Evolutionary conservation across 2,888 invertebrate species (phyloP).

Genomic region (Tanytarsus gracilentus): DNA sequence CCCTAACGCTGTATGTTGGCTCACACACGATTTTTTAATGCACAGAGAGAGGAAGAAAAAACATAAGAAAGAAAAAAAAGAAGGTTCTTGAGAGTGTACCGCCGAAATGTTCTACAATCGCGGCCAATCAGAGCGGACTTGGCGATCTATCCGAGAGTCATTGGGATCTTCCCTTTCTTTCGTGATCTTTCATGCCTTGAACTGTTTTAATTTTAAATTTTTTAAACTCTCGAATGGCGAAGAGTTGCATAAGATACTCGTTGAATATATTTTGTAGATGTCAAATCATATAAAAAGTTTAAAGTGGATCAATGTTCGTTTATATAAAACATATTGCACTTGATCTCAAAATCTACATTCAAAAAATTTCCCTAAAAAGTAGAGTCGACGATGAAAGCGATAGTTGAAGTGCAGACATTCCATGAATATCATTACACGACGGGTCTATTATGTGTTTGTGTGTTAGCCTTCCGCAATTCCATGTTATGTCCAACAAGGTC

Average conservation of each 20-base stretch:
- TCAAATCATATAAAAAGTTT: too few species aligned
- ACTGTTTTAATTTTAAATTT: too few species aligned
- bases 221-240: too few species aligned
- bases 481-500: constrained; percentile 27
- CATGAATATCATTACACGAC: constrained; percentile 20
- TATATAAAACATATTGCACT: too few species aligned
- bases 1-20: neutral
- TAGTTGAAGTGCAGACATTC: constrained; percentile 18
- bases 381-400: neutral
- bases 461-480: constrained; percentile 27
- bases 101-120: neutral
- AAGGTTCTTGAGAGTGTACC: neutral
- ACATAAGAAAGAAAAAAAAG: neutral
- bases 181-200: too few species aligned
- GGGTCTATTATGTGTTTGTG: neutral
- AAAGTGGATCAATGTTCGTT: too few species aligned
- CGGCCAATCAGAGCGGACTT: neutral
- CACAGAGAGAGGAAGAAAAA: too few species aligned
- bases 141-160: constrained; percentile 3
- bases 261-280: too few species aligned
- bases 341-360: neutral
- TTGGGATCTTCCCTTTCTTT: too few species aligned
- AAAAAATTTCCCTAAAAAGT: neutral
- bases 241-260: too few species aligned
- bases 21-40: neutral